Conservation (phyloP, 2,797 vertebrate species). For the Lagocephalus sceleratus region DNA sequence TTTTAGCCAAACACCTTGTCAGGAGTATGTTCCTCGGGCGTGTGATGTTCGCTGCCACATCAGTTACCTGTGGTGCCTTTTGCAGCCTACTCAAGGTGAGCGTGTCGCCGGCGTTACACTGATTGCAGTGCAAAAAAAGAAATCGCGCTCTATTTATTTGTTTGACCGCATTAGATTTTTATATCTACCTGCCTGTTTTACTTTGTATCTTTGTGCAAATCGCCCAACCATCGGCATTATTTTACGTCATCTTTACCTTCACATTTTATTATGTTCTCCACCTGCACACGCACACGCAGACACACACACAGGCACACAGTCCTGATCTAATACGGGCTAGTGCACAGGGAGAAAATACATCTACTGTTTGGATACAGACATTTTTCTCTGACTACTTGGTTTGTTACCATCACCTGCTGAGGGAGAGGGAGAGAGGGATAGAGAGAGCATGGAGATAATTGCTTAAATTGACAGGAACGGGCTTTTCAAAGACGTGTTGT, state of each 20-base stretch:
- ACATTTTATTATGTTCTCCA: not conserved
- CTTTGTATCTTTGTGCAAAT: too few species aligned
- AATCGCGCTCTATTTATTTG: too few species aligned
- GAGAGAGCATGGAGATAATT: not conserved
- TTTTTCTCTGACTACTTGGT: slow-evolving; percentile 55
- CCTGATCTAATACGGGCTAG: slow-evolving; percentile 37
- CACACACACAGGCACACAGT: slow-evolving; percentile 14
- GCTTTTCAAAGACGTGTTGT: slow-evolving; percentile 26
- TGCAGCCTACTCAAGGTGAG: slow-evolving; percentile 35
- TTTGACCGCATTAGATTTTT: too few species aligned
- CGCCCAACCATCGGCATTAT: too few species aligned
- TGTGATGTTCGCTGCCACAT: slow-evolving; percentile 25
- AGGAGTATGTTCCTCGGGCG: slow-evolving; percentile 33
- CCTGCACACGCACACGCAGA: not conserved
- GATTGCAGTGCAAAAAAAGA: too few species aligned
- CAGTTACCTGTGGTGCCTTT: slow-evolving; percentile 28
- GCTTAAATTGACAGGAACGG: not conserved
- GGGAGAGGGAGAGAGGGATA: slow-evolving; percentile 10
- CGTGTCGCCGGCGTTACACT: slow-evolving; percentile 3
- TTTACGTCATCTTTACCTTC: too few species aligned
- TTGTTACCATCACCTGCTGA: slow-evolving; percentile 60
- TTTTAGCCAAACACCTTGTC: slow-evolving; percentile 30
- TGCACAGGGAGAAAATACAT: slow-evolving; percentile 53
- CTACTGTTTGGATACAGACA: slow-evolving; percentile 56
- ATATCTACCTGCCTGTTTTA: too few species aligned